These are phyloP conservation scores for Pyrochroa serraticornis DNA, from an alignment of 2,888 invertebrate species.

Conservation along the genomic window DNA sequence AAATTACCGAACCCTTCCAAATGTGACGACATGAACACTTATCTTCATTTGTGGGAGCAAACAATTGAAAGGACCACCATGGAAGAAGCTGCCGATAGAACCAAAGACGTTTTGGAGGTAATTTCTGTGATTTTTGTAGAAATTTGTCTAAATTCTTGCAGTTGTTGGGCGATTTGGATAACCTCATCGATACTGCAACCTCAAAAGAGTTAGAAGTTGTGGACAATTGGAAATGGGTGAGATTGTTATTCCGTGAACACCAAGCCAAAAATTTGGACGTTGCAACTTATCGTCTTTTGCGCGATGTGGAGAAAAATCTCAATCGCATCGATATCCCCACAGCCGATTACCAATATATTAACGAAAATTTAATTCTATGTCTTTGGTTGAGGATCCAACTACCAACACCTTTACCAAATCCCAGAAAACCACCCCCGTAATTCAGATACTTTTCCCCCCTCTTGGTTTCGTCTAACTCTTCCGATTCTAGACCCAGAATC, in stretches of 20 bases:
- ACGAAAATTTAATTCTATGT: constrained; percentile 56
- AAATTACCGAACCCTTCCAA: constrained; percentile 62
- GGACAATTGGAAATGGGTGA: constrained; percentile 48
- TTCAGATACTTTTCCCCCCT: background rate
- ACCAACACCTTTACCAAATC: constrained; percentile 55
- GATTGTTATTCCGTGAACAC: constrained; percentile 56
- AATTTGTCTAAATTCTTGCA: constrained; percentile 29
- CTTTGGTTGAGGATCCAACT: constrained; percentile 59
- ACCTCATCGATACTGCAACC: constrained; percentile 46
- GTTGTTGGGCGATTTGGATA: constrained; percentile 47
- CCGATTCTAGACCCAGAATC: constrained; percentile 52
- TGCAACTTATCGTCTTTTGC: constrained; percentile 59
- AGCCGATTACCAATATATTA: constrained; percentile 53
- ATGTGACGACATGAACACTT: constrained; percentile 61
- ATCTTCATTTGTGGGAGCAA: constrained; percentile 61
- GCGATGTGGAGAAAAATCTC: constrained; percentile 59
- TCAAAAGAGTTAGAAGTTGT: constrained; percentile 35
- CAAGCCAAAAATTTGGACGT: constrained; percentile 58
- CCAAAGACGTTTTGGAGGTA: constrained; percentile 57
- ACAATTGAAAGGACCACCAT: constrained; percentile 55
- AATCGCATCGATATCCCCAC: constrained; percentile 57
- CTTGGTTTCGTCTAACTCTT: constrained; percentile 16
- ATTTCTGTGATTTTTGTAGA: background rate
- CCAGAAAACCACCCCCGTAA: constrained; percentile 49
- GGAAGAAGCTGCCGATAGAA: constrained; percentile 54